Evolutionary conservation across 2,113 vertebrate species (phyloP), one percentile per base, ranked within the genome.

Genomic region (Cyrtonyx montezumae): DNA sequence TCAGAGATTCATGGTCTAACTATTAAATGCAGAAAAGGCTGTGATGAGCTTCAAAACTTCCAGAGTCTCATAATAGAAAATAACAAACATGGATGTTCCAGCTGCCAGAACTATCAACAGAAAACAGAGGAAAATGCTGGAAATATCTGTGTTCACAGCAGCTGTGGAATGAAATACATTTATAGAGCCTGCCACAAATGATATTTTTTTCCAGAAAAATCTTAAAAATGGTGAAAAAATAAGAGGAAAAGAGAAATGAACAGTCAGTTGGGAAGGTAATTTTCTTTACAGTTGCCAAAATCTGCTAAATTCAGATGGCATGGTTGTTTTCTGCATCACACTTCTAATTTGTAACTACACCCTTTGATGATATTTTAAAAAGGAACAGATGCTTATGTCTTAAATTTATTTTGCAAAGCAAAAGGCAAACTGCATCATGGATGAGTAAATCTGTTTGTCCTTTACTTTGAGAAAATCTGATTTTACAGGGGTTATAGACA

Each of bases 341-440:
- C 46, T 91, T 79, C 46, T 88, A 87, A 88, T 73, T 74, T 53
- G 58, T 88, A 91, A 56, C 77, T 76, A 81, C 66, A 79, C 21
- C 21, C 78, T 28, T 76, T 63, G 30, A 89, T 51, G 65, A 73
- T 51, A 36, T 74, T 93, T 94, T 80, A 89, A 94, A 91, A 51
- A 65, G 28, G 71, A 93, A 59, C 71, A 94, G 67, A 89, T 89
- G 55, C 28, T 96, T 82, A 70, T 55, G 5, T 45, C 70, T 74
- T 87, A 67, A 66, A 78, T 59, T 37, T 73, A 40, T 90, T 87
- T 88, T 87, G 37, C 28, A 66, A 87, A 78, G 30, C 37, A 90
- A 86, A 94, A 79, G 9, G 43, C 20, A 73, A 93, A 76, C 58
- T 69, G 48, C 61, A 73, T 78, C 63, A 49, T 43, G 59, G 77